Evolutionary conservation across 2,888 invertebrate species (phyloP), one percentile per base, ranked within the genome.

Genomic region (Lasioglossum figueresi): DNA sequence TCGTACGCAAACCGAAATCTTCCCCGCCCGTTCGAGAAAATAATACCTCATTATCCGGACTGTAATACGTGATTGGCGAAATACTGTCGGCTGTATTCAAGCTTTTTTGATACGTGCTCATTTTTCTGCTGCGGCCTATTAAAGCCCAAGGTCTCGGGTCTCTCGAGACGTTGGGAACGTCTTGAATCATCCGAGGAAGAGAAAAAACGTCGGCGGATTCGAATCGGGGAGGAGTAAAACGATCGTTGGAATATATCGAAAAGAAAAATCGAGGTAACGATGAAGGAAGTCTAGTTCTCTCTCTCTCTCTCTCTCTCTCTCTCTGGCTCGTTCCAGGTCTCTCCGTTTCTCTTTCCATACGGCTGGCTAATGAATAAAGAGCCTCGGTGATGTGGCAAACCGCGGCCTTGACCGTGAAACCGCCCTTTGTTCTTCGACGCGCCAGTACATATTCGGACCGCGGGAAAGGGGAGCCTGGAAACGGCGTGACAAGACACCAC

Each of bases 371-470:
- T 45, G 80, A 75, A 84, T 79, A 83, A 80, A 85, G 77, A 45
- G n/a, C 73, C 16, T 37, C 48, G 59, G 27, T 34, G 31, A 66
- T 52, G 77, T 14, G 40, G 52, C 63, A 27, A 31, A 66, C 40
- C 73, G 63, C 80, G 86, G 48, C 87, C 88, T 88, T 88, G 88
- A 86, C 88, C 87, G 82, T 82, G 84, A 86, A 84, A 84, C 86
- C 77, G 48, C n/a, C 80, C 88, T 88, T 88, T 88, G 87, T 88
- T 84, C 82, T 83, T 76, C 48, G 68, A 56, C 76, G 59, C 59
- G 76, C 40, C 76, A 70, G 40, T 78, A 59, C 59, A 72, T 74
- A 75, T 84, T 37, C 78, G 52, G 73, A 45, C 71, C 40, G 31
- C 70, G 52, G 74, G 34, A 31, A 43, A 72, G 81, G 43, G 63